phyloP scores from a whole-genome alignment of 2,797 vertebrate species.

The Oreochromis grahami region DNA sequence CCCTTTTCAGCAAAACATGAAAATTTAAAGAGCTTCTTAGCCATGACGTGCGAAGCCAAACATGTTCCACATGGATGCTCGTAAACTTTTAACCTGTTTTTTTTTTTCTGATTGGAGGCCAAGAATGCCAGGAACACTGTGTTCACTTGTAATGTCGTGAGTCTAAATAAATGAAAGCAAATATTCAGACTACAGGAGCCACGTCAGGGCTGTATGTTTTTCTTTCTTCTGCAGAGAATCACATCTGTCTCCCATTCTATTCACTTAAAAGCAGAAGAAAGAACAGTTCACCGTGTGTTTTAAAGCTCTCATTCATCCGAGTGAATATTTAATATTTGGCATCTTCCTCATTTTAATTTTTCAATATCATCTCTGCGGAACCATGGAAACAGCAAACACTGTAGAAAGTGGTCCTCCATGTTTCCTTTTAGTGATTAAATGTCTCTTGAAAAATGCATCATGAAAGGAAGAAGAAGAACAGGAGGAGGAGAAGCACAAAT shows the following conservation, averaged over 20 bases:
- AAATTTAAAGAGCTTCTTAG: neutral
- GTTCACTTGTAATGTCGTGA: slow-evolving; percentile 20
- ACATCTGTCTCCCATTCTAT: neutral
- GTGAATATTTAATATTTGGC: neutral
- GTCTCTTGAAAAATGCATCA: slow-evolving; percentile 12
- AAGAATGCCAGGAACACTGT: slow-evolving; percentile 56
- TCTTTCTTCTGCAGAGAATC: neutral
- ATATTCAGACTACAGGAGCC: neutral
- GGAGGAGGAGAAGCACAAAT: slow-evolving; percentile 20
- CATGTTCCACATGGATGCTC: slow-evolving; percentile 46
- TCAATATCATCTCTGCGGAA: neutral
- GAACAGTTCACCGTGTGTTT: neutral
- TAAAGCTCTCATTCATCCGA: neutral
- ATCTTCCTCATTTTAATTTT: neutral
- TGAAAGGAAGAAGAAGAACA: slow-evolving; percentile 12
- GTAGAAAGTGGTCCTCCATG: neutral
- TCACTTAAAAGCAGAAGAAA: neutral
- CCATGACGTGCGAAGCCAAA: slow-evolving; percentile 9
- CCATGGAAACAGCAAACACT: neutral
- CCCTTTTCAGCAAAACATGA: neutral
- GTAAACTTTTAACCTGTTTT: slow-evolving; percentile 68
- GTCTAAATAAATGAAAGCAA: slow-evolving; percentile 8
- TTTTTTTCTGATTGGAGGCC: slow-evolving; percentile 50
- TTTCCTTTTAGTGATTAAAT: neutral
- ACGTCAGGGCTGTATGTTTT: neutral